Base-by-base conservation (phyloP, 1,140 invertebrate genomes). In the Drosophila kanapiae region DNA sequence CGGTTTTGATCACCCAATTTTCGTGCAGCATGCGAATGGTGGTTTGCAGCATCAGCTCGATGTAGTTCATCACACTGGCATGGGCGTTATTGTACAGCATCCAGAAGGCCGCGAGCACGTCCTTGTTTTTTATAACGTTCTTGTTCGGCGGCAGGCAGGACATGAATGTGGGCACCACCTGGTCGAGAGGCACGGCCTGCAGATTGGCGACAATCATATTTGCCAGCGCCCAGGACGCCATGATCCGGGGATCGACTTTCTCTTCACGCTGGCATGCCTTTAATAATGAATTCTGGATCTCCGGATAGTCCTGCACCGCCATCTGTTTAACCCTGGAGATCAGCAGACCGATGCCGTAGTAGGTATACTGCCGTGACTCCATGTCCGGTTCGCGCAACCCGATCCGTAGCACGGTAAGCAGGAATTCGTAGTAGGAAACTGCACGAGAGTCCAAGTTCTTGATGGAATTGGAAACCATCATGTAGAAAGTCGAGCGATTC, bases 161-260 rank as follows among this genome's bases (percentile, higher is more conserved):
- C 27, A 48, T 29, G 1, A 48, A n/a, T 4, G 14, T 7, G 3
- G 48, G 48, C 37, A 63, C 6, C 23, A 54, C 49, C 11, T 23
- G 1, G 11, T 13, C 14, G 5, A 63, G 35, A 3, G 35, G 60
- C n/a, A 63, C n/a, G 6, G 7, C 14, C 10, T 53, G 7, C 2
- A 14, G 11, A 53, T 51, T 29, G 47, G 45, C 16, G 3, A 62
- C 4, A 16, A 62, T 62, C 60, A 62, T 27, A n/a, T 47, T 23
- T 14, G 35, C 47, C 23, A 53, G 23, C 1, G 23, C 33, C 6
- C 23, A 23, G 23, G 23, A 23, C 23, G 23, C 23, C 1, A 3
- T 23, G 23, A 23, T 23, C 3, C 23, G 23, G 23, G 23, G 3
- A 23, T 23, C 23, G 23, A 23, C 23, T 2, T 23, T 1, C 23